Conservation (phyloP, 2,888 invertebrate genomes). For the Melanostoma mellinum region DNA sequence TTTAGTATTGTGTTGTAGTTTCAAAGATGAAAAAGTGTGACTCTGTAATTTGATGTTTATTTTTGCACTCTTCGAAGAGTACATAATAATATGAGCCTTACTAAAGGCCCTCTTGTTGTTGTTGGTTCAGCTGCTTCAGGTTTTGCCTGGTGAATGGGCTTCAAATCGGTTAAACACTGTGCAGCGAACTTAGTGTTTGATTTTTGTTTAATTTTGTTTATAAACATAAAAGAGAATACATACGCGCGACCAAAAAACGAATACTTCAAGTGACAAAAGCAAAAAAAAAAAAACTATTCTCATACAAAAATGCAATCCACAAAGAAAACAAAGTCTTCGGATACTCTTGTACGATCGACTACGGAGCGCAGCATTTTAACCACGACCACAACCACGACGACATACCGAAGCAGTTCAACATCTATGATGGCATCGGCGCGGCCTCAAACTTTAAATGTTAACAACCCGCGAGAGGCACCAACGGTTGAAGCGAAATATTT, state of each 20-base stretch:
- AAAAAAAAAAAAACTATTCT: not conserved
- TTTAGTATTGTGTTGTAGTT: constrained; percentile 37
- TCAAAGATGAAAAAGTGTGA: constrained; percentile 41
- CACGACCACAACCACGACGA: constrained; percentile 61
- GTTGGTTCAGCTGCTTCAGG: not conserved
- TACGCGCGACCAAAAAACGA: constrained; percentile 3
- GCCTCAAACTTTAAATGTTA: constrained; percentile 81
- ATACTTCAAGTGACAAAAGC: constrained; percentile 24
- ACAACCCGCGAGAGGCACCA: constrained; percentile 79
- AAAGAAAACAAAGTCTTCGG: constrained; percentile 59
- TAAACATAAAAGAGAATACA: constrained; percentile 1
- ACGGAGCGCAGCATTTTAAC: constrained; percentile 59
- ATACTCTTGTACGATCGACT: constrained; percentile 53
- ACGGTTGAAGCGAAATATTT: constrained; percentile 80
- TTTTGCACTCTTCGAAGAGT: not conserved
- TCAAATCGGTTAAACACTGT: too few species aligned
- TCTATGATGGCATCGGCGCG: constrained; percentile 75
- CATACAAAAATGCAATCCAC: constrained; percentile 53
- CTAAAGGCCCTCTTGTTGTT: constrained; percentile 1
- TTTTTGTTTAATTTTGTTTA: too few species aligned
- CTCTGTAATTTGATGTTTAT: constrained; percentile 32
- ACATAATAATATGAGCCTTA: not conserved
- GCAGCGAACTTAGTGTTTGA: too few species aligned
- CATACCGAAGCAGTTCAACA: constrained; percentile 78
- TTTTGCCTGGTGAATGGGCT: too few species aligned